These are phyloP conservation scores for Acanthosepion esculentum DNA, from an alignment of 2,888 invertebrate species.

Conservation along the genomic window DNA sequence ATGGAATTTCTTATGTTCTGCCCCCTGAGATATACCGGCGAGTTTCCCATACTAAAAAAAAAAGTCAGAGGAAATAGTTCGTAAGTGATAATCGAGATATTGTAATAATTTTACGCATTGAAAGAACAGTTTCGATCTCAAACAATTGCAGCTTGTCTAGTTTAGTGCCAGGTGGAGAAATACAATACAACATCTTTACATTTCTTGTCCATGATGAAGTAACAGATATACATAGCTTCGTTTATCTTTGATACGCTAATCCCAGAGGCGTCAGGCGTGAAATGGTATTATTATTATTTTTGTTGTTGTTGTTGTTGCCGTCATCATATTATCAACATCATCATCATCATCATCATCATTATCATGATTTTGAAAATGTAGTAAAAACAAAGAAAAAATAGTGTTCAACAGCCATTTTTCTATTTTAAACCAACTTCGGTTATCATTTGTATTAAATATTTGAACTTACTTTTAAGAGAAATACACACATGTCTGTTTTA, in stretches of 20 bases:
- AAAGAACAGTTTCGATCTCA: background rate
- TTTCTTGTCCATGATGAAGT: background rate
- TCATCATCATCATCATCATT: background rate
- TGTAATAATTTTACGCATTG: background rate
- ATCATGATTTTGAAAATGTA: background rate
- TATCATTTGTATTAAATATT: too few species aligned
- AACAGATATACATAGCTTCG: background rate
- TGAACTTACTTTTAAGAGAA: too few species aligned
- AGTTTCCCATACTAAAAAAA: background rate
- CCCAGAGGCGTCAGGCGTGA: background rate
- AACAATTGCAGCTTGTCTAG: background rate
- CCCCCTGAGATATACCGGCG: background rate
- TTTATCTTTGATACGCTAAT: background rate
- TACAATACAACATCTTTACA: background rate
- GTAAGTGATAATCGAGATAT: background rate
- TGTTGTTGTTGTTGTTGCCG: background rate
- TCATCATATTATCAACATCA: background rate
- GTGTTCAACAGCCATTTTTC: too few species aligned
- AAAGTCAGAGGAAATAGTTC: background rate
- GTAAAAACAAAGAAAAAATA: too few species aligned
- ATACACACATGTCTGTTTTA: too few species aligned
- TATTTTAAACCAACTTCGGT: too few species aligned
- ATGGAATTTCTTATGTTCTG: too few species aligned
- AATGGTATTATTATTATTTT: background rate
- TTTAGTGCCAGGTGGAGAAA: background rate